Evolutionary conservation across 2,888 invertebrate genomes (phyloP), one percentile per base, ranked within the genome.

Genomic region (Stratiomys singularior): DNA sequence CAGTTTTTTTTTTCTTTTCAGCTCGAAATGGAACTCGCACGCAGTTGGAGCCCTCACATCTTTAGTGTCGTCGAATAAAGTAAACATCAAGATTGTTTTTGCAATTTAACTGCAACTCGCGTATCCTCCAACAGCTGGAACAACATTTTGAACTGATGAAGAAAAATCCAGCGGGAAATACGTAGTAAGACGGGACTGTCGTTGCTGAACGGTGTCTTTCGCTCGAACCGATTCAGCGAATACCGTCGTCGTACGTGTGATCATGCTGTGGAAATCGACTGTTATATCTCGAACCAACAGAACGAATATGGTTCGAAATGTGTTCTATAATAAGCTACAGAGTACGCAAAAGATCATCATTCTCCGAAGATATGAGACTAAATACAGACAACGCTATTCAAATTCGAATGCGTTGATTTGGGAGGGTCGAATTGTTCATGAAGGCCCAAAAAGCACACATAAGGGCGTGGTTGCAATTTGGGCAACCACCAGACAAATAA

Each of bases 81-180:
- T 52, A 52, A 23, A 60, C 58, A 60, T 60, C 58, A 13, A 2
- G 18, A 52, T 18, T n/a, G 15, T 13, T 52, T 52, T 52, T 52
- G 52, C 52, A 52, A 52, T 52, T 52, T 13, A n/a, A 37, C 30
- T 64, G 30, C 64, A 30, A 11, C 28, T 64, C n/a, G 64, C 64
- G 30, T 64, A 64, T 64, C 64, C 64, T 64, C 64, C 64, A 30
- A 64, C 18, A 28, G 64, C 27, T 64, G 64, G 30, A 64, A 64
- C 28, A 28, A 15, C n/a, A 60, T 60, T 60, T 25, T 11, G 60
- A 60, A 25, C 52, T 52, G 52, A 37, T 37, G 37, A 37, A 37
- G 5, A 5, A 37, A 5, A 37, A 37, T 37, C 37, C 37, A 37
- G 52, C 52, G 52, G 37, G 18, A 52, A 52, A 52, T 52, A 15